phyloP scores from a whole-genome alignment of 2,113 vertebrate species.

The Phyllostomus hastatus region DNA sequence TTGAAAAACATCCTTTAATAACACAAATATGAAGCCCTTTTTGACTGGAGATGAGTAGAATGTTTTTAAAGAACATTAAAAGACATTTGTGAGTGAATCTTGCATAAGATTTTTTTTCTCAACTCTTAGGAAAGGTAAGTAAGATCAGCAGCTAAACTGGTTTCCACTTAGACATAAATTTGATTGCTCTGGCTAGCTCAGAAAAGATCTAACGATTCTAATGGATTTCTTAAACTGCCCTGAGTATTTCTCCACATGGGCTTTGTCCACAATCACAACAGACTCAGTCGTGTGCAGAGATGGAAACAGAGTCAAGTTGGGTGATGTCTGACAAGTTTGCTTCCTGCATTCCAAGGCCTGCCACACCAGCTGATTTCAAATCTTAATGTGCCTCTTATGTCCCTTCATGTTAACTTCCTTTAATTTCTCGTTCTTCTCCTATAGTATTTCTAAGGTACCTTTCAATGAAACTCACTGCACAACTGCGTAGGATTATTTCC shows the following conservation, averaged over 20 bases:
- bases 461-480: neutral
- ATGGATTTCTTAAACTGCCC: conserved; percentile 53
- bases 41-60: conserved; percentile 19
- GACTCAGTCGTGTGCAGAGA: neutral
- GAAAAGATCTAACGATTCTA: conserved; percentile 63
- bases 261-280: neutral
- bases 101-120: conserved; percentile 45
- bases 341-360: neutral
- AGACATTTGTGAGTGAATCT: conserved; percentile 1
- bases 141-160: conserved; percentile 9
- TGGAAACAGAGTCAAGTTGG: neutral
- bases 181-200: conserved; percentile 54
- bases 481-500: neutral
- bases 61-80: conserved; percentile 52
- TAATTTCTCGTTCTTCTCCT: neutral
- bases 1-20: neutral
- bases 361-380: neutral
- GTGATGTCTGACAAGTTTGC: neutral
- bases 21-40: conserved; percentile 32
- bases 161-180: conserved; percentile 45
- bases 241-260: conserved; percentile 51
- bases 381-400: neutral
- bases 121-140: conserved; percentile 54
- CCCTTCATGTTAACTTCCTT: neutral
- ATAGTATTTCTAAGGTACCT: neutral